Percentiles rank a stretch among this genome's conserved stretches.
Conservation (phyloP, 1,140 invertebrate species). For the Pectinophora gossypiella region DNA sequence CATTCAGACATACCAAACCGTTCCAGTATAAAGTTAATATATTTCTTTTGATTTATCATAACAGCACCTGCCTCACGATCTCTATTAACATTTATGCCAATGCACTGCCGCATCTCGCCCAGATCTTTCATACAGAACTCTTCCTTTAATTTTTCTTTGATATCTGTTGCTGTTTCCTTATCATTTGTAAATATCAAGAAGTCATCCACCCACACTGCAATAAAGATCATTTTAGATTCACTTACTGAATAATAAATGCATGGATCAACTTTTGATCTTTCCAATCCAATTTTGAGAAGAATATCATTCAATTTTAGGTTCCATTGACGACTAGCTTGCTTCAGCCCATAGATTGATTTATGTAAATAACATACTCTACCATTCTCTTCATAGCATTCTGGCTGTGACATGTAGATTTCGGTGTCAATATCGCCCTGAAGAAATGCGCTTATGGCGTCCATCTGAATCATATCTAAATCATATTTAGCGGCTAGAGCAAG, state of each 20-base stretch:
- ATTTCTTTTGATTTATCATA: no score
- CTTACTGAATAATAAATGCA: conserved; percentile 11
- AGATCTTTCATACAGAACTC: conserved; percentile 10
- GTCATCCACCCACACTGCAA: conserved; percentile 14
- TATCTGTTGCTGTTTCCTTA: background rate
- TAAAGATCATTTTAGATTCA: conserved; percentile 24
- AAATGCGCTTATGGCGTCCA: conserved; percentile 19
- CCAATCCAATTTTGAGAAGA: conserved; percentile 8
- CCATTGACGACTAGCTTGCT: conserved; percentile 17
- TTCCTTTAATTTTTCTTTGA: conserved; percentile 11
- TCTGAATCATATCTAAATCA: conserved; percentile 44
- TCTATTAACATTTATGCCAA: conserved; percentile 28
- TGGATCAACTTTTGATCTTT: conserved; percentile 4
- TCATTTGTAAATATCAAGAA: conserved; percentile 2
- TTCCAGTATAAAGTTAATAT: no score
- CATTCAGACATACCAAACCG: no score
- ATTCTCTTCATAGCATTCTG: conserved; percentile 21
- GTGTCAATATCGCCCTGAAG: conserved; percentile 50
- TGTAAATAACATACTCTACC: conserved; percentile 18
- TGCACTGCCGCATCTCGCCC: conserved; percentile 13
- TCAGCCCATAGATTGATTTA: conserved; percentile 17
- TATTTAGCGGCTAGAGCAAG: conserved; percentile 59
- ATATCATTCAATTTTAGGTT: conserved; percentile 19
- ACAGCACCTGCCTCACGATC: no score
- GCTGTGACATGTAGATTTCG: conserved; percentile 45